Evolutionary conservation across 2,888 invertebrate genomes (phyloP), one percentile per base, ranked within the genome.

Genomic region (Epiblema foenella): DNA sequence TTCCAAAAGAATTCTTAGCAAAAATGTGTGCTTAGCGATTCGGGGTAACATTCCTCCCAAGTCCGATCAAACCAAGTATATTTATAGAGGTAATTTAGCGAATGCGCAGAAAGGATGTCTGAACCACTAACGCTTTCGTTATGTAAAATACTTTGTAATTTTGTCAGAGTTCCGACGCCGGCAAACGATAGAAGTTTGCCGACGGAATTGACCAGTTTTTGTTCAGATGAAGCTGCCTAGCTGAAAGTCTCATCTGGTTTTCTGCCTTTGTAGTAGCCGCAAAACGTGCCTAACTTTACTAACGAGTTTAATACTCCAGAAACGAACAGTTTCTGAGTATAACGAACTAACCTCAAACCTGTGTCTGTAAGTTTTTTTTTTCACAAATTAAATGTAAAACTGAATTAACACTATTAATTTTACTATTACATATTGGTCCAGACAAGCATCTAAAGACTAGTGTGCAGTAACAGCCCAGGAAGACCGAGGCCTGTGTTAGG

Each of bases 21-120:
- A 68, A 68, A 51, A 51, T 59, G n/a, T 33, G 39, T 33, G 63
- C 64, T 18, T 20, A 52, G 42, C 63, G 46, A 54, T 52, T 33
- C 46, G 46, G 20, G 51, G 56, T 65, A 59, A 68, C 64, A 69
- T 52, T 65, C 52, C 51, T 17, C 29, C 52, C 39, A 52, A 65
- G 24, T 46, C n/a, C 58, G 52, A 69, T 39, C 7, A 52, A 12
- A 39, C 51, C 17, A 51, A 52, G 15, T 52, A 29, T 54, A 54
- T 54, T 63, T 63, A 57, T 49, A 49, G 56, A 63, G 57, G n/a
- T 33, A 57, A 56, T 64, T 64, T 64, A 49, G 57, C 51, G 58
- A 69, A 64, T 33, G 42, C 29, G 24, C 68, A 42, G 60, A 18
- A 54, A 49, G 20, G 7, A 37, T 64, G 52, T 58, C 33, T 20